These are phyloP conservation scores for Ashinkailepas kermadecensis DNA, from an alignment of 2,888 invertebrate genomes.

Conservation along the genomic window DNA sequence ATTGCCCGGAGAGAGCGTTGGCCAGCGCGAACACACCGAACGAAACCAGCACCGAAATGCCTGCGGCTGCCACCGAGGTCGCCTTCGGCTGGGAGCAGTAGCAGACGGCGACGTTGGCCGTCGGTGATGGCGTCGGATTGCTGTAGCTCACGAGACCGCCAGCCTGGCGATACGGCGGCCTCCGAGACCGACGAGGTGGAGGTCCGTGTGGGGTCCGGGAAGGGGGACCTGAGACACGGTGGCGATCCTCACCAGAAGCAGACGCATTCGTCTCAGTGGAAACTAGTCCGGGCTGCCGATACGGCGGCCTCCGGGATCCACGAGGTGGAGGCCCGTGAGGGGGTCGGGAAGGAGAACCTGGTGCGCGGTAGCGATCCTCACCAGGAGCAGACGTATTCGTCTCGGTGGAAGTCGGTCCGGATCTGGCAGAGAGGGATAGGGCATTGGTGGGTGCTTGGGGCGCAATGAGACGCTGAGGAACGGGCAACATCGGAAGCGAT, in stretches of 20 bases:
- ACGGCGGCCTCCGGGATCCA: no score
- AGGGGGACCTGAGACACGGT: not conserved
- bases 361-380: not conserved
- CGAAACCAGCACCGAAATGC: not conserved
- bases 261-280: no score
- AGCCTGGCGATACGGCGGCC: no score
- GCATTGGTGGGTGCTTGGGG: not conserved
- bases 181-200: not conserved
- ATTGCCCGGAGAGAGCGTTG: not conserved
- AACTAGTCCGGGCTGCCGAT: no score
- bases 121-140: not conserved
- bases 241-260: no score
- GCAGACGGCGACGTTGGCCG: not conserved
- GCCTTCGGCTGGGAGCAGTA: not conserved
- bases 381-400: no score
- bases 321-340: not conserved
- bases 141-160: no score
- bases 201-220: not conserved
- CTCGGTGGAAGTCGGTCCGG: no score
- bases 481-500: not conserved
- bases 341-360: not conserved
- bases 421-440: not conserved
- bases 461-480: not conserved
- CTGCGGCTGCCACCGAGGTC: not conserved
- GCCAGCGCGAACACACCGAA: not conserved